These are phyloP conservation scores for Clavelina lepadiformis DNA, from an alignment of 23 tunicate genomes.

Conservation along the genomic window DNA sequence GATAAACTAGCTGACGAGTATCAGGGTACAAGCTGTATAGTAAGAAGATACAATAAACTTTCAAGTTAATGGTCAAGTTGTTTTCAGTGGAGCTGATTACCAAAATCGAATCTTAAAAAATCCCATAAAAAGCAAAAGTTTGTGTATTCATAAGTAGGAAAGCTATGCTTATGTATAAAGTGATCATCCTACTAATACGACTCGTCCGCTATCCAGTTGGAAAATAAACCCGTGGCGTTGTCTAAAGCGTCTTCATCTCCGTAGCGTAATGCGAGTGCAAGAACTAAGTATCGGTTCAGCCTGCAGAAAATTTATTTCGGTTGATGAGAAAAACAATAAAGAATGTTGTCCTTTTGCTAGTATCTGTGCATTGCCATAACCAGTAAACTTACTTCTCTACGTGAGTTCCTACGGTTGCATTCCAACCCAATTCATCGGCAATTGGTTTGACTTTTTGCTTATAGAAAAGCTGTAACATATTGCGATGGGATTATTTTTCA, in stretches of 20 bases:
- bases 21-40: slow-evolving; percentile 84
- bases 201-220: slow-evolving; percentile 47
- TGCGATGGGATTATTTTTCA: no score
- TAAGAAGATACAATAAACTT: no score
- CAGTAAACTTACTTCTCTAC: slow-evolving; percentile 61
- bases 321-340: background rate
- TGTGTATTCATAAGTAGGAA: no score
- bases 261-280: slow-evolving; percentile 55
- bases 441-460: slow-evolving; percentile 58
- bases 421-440: slow-evolving; percentile 81
- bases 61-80: no score
- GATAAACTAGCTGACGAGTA: slow-evolving; percentile 68
- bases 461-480: slow-evolving; percentile 65
- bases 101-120: no score
- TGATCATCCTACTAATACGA: slow-evolving; percentile 50
- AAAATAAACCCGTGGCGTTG: slow-evolving; percentile 50
- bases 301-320: slow-evolving; percentile 41
- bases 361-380: no score
- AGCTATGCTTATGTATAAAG: no score
- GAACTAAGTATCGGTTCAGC: slow-evolving; percentile 36
- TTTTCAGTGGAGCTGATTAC: no score
- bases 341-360: background rate
- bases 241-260: slow-evolving; percentile 62
- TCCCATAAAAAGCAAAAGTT: no score
- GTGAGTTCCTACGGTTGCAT: slow-evolving; percentile 60